phyloP scores from a whole-genome alignment of 2,113 vertebrate genomes.

The Quiscalus mexicanus region DNA sequence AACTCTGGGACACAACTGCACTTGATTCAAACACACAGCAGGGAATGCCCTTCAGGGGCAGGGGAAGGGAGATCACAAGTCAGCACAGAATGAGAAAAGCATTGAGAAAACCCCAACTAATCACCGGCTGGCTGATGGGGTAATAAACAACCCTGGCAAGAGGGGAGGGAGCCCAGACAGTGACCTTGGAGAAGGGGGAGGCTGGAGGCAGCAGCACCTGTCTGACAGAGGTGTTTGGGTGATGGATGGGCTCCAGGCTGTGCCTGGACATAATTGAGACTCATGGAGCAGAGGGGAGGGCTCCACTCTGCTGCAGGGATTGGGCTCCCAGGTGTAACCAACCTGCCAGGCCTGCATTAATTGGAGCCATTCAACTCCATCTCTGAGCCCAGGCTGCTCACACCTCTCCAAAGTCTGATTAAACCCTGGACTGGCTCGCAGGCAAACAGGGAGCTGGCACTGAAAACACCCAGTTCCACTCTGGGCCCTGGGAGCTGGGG shows the following conservation, averaged over 20 bases:
- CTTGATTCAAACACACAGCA: not conserved
- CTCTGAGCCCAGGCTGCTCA: not conserved
- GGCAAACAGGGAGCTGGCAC: too few species aligned
- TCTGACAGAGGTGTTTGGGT: not conserved
- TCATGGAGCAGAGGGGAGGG: not conserved
- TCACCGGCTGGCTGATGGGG: not conserved
- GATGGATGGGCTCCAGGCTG: not conserved
- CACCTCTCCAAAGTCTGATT: not conserved
- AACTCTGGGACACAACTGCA: not conserved
- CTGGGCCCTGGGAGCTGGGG: not conserved
- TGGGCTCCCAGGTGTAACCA: not conserved
- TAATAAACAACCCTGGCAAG: not conserved
- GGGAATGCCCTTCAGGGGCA: not conserved
- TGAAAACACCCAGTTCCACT: not conserved
- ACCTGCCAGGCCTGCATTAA: not conserved
- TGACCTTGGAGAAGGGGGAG: not conserved
- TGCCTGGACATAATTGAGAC: slow-evolving; percentile 2
- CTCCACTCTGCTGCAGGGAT: not conserved
- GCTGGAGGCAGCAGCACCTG: not conserved
- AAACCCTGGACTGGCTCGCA: not conserved
- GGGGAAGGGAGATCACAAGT: not conserved
- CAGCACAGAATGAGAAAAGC: not conserved
- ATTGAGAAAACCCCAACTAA: not conserved
- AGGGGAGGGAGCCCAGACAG: not conserved
- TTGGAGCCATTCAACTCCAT: not conserved